phyloP scores from a whole-genome alignment of 1,140 invertebrate species.

The Trichoplusia ni region DNA sequence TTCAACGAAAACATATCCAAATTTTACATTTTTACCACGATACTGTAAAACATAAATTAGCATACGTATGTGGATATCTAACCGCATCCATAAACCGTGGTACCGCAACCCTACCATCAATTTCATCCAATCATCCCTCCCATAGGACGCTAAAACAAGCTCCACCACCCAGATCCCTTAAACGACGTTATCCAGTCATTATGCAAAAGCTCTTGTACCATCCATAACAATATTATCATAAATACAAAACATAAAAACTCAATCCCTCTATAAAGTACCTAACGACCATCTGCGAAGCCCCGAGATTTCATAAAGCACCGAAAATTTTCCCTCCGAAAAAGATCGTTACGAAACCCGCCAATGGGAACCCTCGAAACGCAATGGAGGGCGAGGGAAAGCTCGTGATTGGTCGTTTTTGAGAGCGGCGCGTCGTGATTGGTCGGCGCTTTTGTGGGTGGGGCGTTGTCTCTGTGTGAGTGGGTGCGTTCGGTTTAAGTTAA shows the following conservation, averaged over 20 bases:
- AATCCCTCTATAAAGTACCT: conserved; percentile 59
- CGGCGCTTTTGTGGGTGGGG: conserved; percentile 24
- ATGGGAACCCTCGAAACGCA: conserved; percentile 47
- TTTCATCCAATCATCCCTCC: conserved; percentile 41
- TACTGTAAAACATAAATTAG: no score
- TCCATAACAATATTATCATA: conserved; percentile 76
- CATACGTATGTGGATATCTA: no score
- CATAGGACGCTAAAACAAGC: conserved; percentile 28
- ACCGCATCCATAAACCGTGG: no score
- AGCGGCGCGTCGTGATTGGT: conserved; percentile 26
- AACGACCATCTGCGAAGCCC: conserved; percentile 60
- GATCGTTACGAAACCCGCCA: conserved; percentile 60
- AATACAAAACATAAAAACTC: conserved; percentile 71
- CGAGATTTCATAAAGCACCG: conserved; percentile 72
- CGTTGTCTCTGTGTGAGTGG: conserved; percentile 27
- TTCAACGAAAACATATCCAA: no score
- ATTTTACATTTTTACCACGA: no score
- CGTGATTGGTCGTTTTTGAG: conserved; percentile 54
- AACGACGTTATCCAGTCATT: conserved; percentile 46
- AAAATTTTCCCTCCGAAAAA: conserved; percentile 73
- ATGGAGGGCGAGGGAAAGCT: conserved; percentile 58
- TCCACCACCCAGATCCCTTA: conserved; percentile 13
- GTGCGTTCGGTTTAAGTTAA: conserved; percentile 28
- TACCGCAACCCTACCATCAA: background rate
- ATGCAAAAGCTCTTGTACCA: conserved; percentile 65